These are phyloP conservation scores for Drosophila paranaensis DNA, from an alignment of 2,888 invertebrate genomes.

Conservation along the genomic window DNA sequence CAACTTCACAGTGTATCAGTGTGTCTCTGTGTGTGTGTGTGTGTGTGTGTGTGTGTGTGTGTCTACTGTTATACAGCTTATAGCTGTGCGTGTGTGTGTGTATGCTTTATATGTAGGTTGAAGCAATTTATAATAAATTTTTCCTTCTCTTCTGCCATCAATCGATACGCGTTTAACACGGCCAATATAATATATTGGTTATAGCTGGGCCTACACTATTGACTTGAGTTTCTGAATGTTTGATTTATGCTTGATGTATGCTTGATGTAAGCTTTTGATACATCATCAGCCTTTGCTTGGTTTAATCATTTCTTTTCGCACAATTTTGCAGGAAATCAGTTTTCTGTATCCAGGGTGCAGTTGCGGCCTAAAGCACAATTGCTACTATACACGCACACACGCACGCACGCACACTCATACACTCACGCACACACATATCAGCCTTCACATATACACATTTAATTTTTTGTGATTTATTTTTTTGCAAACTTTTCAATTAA, in stretches of 20 bases:
- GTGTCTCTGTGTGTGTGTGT: slow-evolving; percentile 9
- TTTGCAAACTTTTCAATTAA: slow-evolving; percentile 19
- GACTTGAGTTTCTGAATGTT: neutral
- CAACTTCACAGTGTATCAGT: slow-evolving; percentile 26
- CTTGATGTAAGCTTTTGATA: slow-evolving; percentile 16
- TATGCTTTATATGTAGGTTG: slow-evolving; percentile 80
- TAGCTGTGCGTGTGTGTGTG: slow-evolving; percentile 67
- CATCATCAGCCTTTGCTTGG: slow-evolving; percentile 9
- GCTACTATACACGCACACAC: slow-evolving; percentile 63
- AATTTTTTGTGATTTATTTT: slow-evolving; percentile 39
- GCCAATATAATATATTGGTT: slow-evolving; percentile 12
- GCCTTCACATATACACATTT: slow-evolving; percentile 31
- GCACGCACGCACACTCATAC: slow-evolving; percentile 45
- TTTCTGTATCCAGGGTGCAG: slow-evolving; percentile 82
- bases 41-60: slow-evolving; percentile 22
- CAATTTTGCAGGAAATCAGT: slow-evolving; percentile 79
- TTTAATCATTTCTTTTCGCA: slow-evolving; percentile 11
- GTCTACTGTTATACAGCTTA: slow-evolving; percentile 69
- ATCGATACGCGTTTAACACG: slow-evolving; percentile 75
- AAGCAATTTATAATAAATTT: slow-evolving; percentile 82
- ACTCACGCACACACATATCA: slow-evolving; percentile 19
- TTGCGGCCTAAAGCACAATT: slow-evolving; percentile 66
- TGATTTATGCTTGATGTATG: neutral
- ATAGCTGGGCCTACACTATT: neutral
- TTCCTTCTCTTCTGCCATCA: slow-evolving; percentile 52